Percentiles rank a stretch among this genome's conserved stretches.
phyloP scores from a whole-genome alignment of 2,888 invertebrate species.

The Agonopterix alstromeriana region DNA sequence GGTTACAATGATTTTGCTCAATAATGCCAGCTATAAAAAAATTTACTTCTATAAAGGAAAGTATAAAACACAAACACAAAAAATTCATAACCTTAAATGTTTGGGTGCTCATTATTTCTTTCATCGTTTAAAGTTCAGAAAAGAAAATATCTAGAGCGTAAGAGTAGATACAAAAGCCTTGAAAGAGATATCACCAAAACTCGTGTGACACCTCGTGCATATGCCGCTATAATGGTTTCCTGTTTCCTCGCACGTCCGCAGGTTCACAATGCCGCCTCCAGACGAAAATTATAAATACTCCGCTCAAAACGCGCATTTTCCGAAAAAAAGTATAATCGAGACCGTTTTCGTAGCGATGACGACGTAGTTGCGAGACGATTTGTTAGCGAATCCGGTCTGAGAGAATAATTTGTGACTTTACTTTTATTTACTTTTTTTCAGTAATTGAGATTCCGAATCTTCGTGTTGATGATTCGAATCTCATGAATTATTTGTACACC shows the following conservation, averaged over 20 bases:
- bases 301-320: conserved; percentile 29
- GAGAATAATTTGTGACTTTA: too few relatives aligned
- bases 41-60: too few relatives aligned
- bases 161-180: conserved; percentile 19
- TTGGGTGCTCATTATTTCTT: too few relatives aligned
- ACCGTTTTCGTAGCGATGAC: conserved; percentile 8
- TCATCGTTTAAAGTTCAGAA: neutral
- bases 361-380: conserved; percentile 12
- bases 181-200: conserved; percentile 44
- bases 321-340: conserved; percentile 32
- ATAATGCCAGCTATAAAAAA: too few relatives aligned
- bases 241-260: conserved; percentile 51
- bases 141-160: conserved; percentile 12
- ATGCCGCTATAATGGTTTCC: conserved; percentile 67
- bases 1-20: too few relatives aligned
- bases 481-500: too few relatives aligned
- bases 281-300: conserved; percentile 47
- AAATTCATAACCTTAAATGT: too few relatives aligned
- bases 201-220: conserved; percentile 49
- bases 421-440: too few relatives aligned
- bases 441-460: too few relatives aligned
- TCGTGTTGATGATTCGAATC: too few relatives aligned
- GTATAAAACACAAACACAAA: too few relatives aligned
- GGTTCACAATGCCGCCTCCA: conserved; percentile 52
- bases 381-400: neutral